These are phyloP conservation scores for Eilema griseolum DNA, from an alignment of 2,888 invertebrate species.

Conservation along the genomic window DNA sequence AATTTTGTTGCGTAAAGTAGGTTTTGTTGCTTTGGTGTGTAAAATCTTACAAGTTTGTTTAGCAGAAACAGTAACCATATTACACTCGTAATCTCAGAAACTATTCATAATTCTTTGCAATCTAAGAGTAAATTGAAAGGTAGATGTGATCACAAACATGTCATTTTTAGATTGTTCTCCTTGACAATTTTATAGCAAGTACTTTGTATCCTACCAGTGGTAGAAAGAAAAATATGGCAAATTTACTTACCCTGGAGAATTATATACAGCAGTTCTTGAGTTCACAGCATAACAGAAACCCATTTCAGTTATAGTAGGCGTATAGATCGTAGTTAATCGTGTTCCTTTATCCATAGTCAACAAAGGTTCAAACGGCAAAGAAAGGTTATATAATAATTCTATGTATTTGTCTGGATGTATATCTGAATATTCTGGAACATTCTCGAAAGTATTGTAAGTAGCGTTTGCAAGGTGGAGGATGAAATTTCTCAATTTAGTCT, in stretches of 20 bases:
- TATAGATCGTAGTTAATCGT: constrained; percentile 58
- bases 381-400: constrained; percentile 84
- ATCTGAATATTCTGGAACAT: constrained; percentile 84
- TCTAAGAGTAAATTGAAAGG: no score
- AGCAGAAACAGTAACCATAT: no score
- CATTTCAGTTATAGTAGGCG: constrained; percentile 89
- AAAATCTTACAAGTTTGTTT: no score
- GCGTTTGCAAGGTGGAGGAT: constrained; percentile 85
- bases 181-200: no score
- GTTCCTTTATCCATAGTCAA: constrained; percentile 69
- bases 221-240: not conserved
- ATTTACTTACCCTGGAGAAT: constrained; percentile 83
- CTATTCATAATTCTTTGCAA: no score
- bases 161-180: no score
- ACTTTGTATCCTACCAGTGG: no score
- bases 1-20: no score
- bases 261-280: constrained; percentile 88
- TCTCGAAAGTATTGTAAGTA: constrained; percentile 87
- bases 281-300: constrained; percentile 91
- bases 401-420: constrained; percentile 87
- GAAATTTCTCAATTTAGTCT: constrained; percentile 84
- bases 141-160: no score
- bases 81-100: no score
- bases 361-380: constrained; percentile 79
- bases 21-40: no score